phyloP scores from a whole-genome alignment of 2,888 invertebrate genomes.

The Acrocyrtus sp. region DNA sequence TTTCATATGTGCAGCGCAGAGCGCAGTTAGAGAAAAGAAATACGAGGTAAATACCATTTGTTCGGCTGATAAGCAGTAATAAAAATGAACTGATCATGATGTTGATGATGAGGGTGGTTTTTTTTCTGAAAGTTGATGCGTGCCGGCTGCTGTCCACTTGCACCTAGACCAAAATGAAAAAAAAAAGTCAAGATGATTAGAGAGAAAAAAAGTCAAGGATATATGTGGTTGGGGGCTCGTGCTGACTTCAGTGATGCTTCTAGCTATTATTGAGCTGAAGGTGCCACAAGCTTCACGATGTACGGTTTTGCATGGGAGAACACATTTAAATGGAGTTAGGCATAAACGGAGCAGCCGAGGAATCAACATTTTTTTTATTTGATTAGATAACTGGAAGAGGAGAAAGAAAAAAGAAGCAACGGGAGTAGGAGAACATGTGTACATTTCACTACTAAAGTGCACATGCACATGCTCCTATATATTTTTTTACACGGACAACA shows the following conservation, averaged over 20 bases:
- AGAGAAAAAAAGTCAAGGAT: slow-evolving; percentile 24
- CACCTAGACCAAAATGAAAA: slow-evolving; percentile 12
- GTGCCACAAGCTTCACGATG: no score
- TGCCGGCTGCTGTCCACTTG: slow-evolving; percentile 32
- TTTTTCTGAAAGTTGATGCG: slow-evolving; percentile 21
- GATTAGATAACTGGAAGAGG: no score
- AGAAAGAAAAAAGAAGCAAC: no score
- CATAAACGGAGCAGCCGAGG: no score
- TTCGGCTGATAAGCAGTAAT: slow-evolving; percentile 21
- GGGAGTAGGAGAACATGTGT: no score
- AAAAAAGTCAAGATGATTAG: slow-evolving; percentile 1
- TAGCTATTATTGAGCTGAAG: background rate
- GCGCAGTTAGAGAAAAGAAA: slow-evolving; percentile 6
- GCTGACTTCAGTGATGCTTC: background rate
- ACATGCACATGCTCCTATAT: no score
- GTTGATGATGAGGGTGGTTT: slow-evolving; percentile 25
- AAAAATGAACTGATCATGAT: slow-evolving; percentile 6
- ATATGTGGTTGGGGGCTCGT: slow-evolving; percentile 21
- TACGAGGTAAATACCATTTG: slow-evolving; percentile 25
- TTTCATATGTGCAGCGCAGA: no score
- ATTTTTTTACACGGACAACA: background rate
- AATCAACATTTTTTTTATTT: no score
- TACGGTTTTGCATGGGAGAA: no score
- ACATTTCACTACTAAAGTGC: no score
- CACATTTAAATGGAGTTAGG: no score